Percentiles rank a stretch among this genome's conserved stretches.
Evolutionary conservation across 2,888 invertebrate genomes (phyloP).

Genomic region (Lycophotia porphyrea): DNA sequence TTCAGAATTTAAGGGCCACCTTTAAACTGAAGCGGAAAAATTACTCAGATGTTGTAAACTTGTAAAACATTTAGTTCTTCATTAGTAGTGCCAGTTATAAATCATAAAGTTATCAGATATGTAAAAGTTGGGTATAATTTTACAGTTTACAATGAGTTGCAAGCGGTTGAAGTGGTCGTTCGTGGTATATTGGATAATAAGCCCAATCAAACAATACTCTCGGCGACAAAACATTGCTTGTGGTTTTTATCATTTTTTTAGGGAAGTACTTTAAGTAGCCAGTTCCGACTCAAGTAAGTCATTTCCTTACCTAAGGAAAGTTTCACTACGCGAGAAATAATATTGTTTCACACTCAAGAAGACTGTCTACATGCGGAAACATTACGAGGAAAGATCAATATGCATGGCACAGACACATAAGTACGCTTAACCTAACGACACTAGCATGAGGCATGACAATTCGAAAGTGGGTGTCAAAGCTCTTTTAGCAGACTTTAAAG

Average conservation of each 20-base stretch:
- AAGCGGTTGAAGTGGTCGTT: not conserved
- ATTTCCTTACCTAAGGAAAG: not conserved
- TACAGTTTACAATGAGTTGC: not conserved
- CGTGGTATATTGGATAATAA: conserved; percentile 1
- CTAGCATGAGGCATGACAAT: not conserved
- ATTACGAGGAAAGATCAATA: conserved; percentile 7
- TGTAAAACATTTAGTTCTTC: not conserved
- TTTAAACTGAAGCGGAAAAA: not conserved
- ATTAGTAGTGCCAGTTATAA: not conserved
- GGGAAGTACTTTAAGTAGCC: not conserved
- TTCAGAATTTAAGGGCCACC: conserved; percentile 1
- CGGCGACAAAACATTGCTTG: conserved; percentile 9
- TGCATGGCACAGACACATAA: not conserved
- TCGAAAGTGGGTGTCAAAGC: conserved; percentile 2
- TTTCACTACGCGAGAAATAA: not conserved
- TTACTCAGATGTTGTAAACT: not conserved
- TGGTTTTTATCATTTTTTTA: conserved; percentile 15
- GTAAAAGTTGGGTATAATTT: not conserved
- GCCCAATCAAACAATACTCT: conserved; percentile 7
- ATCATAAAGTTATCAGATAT: not conserved
- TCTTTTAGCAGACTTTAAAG: conserved; percentile 2
- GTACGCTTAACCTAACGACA: not conserved
- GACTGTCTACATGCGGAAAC: conserved; percentile 17
- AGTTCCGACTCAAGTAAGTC: not conserved
- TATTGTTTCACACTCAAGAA: conserved; percentile 3